Percentiles rank a stretch among this genome's conserved stretches.
Evolutionary conservation across 2,797 vertebrate species (phyloP).

Genomic region (Urosaurus nigricauda): DNA sequence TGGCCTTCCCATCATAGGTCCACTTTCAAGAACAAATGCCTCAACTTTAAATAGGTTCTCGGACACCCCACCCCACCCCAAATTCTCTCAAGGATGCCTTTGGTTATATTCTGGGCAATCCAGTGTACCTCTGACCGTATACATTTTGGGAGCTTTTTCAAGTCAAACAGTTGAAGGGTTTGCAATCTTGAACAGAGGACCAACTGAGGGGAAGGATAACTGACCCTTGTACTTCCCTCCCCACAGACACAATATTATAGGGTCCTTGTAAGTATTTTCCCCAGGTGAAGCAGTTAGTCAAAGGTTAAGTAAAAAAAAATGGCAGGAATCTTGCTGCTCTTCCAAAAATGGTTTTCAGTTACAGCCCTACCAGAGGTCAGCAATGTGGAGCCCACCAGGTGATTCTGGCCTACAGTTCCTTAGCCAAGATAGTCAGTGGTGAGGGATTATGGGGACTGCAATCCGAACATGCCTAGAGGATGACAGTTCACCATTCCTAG

Average conservation of each 20-base stretch:
- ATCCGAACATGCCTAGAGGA: background rate
- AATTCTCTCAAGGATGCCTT: conserved; percentile 58
- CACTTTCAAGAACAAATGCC: conserved; percentile 25
- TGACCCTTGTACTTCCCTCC: background rate
- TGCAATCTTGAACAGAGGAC: background rate
- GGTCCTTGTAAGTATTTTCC: background rate
- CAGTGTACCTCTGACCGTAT: too few relatives aligned
- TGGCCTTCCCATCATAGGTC: conserved; percentile 37
- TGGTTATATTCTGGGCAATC: conserved; percentile 44
- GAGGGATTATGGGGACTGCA: background rate
- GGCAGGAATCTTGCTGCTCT: background rate
- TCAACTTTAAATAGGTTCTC: conserved; percentile 58
- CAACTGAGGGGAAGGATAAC: background rate
- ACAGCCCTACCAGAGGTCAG: background rate
- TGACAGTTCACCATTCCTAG: too few relatives aligned
- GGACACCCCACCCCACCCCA: background rate
- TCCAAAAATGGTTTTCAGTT: background rate
- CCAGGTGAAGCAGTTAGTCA: background rate
- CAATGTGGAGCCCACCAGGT: background rate
- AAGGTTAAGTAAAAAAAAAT: background rate
- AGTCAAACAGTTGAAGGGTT: background rate
- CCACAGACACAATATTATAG: background rate
- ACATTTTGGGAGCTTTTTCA: background rate
- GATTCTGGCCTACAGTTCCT: background rate
- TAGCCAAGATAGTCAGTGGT: background rate